Evolutionary conservation across 2,888 invertebrate genomes (phyloP).

Genomic region (Epirrita christyi): DNA sequence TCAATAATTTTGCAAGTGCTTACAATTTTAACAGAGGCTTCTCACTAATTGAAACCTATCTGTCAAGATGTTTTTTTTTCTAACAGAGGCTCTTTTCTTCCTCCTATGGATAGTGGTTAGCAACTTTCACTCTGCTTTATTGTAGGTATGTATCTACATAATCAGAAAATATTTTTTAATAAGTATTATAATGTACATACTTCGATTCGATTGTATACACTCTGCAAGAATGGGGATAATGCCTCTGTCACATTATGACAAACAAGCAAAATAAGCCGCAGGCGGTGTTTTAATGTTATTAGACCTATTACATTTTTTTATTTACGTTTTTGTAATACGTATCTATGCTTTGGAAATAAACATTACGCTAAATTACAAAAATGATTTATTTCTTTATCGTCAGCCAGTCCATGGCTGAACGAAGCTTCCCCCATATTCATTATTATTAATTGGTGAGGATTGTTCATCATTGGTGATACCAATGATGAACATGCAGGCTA

Average conservation of each 20-base stretch:
- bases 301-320: conserved; percentile 12
- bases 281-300: conserved; percentile 4
- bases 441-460: too few relatives aligned
- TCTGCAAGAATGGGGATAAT: background rate
- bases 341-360: conserved; percentile 13
- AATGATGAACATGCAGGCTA: too few relatives aligned
- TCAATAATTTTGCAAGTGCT: conserved; percentile 22
- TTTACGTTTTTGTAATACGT: background rate
- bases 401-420: too few relatives aligned
- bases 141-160: background rate
- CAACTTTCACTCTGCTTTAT: background rate
- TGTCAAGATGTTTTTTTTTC: too few relatives aligned
- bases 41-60: too few relatives aligned
- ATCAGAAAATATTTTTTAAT: background rate
- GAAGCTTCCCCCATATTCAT: too few relatives aligned
- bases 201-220: background rate
- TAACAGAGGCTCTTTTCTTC: too few relatives aligned
- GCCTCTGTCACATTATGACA: background rate
- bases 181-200: background rate
- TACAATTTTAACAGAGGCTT: background rate
- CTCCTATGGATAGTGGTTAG: too few relatives aligned
- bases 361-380: background rate
- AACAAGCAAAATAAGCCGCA: conserved; percentile 8
- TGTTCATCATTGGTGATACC: too few relatives aligned
- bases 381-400: background rate